Base-by-base conservation (phyloP, 2,888 invertebrate genomes). In the Resseliella maxima region DNA sequence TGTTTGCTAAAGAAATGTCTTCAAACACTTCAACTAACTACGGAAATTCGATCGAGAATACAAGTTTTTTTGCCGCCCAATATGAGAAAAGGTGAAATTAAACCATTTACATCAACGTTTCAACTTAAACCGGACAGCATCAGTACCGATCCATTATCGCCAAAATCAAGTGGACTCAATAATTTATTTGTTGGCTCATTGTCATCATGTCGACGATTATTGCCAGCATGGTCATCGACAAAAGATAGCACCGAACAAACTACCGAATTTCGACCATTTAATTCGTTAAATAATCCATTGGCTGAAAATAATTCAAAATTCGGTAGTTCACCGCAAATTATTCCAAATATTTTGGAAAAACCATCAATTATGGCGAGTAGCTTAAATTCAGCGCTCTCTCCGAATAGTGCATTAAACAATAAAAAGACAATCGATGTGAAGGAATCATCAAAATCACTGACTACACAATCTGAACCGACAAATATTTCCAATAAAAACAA, bases 1-100 rank as follows among this genome's bases (percentile, higher is more conserved):
- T 97, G 97, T 90, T 97, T 97, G 96, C 92, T 97, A 18, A 95
- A 95, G 91, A 94, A 96, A 92, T 97, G 97, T 90, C 92, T 97
- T 83, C 94, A 94, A 89, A 94, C 95, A 87, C 96, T 96, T 90
- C 95, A 95, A 91, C 94, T 96, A 89, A 95, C 96, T 86, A 92
- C 93, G 41, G 93, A 93, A 64, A 92, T 95, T 87, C 94, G 94
- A 89, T 92, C 94, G 87, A 94, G 94, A 86, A 92, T 96, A 86
- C 93, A 93, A 87, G 92, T 94, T 86, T 93, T 95, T 91, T 91
- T 96, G 88, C 96, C 96, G 0, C 92, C 93, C 46, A 92, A 93
- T 88, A 94, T 95, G 94, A 90, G 92, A 88, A 86, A 88, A n/a
- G 24, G 38, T 8, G 85, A 86, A 45, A 83, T 3, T 36, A 86